Conservation (phyloP, 2,797 vertebrate species). For the Bothrops alternatus region DNA sequence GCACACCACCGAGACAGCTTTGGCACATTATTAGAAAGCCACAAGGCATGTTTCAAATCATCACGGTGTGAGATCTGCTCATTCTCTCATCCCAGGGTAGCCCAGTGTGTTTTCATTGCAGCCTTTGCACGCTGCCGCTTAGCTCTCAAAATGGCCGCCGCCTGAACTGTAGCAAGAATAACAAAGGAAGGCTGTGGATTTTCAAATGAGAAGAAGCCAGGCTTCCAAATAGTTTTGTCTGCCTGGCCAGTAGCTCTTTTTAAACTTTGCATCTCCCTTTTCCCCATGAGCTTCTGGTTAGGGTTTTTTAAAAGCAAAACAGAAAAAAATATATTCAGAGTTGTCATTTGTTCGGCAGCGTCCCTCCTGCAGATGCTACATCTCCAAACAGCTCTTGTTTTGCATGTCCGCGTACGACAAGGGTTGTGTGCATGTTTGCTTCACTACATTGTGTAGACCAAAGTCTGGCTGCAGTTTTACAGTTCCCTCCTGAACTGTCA, state of each 20-base stretch:
- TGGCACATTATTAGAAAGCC: conserved; percentile 88
- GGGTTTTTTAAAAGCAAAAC: not conserved
- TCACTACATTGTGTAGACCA: not conserved
- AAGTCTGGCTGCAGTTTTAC: not conserved
- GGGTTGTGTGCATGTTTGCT: not conserved
- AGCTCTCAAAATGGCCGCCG: conserved; percentile 43
- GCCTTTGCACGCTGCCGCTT: conserved; percentile 60
- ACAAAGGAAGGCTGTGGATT: not conserved
- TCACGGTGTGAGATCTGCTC: conserved; percentile 80
- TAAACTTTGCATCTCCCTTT: not conserved
- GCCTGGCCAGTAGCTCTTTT: not conserved
- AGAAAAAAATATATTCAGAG: not conserved
- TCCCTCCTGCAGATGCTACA: not conserved
- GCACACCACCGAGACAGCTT: conserved; percentile 83
- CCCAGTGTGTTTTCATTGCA: conserved; percentile 73
- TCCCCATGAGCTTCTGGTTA: not conserved
- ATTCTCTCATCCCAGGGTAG: conserved; percentile 83
- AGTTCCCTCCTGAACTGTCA: not conserved
- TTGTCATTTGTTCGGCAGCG: not conserved
- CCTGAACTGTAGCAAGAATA: not conserved
- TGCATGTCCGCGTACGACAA: fast-evolving
- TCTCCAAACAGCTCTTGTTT: not conserved
- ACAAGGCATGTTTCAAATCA: conserved; percentile 84
- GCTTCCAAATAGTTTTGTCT: not conserved
- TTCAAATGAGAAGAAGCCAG: not conserved